Evolutionary conservation across 2,113 vertebrate genomes (phyloP).

Genomic region (Chaetops frenatus): DNA sequence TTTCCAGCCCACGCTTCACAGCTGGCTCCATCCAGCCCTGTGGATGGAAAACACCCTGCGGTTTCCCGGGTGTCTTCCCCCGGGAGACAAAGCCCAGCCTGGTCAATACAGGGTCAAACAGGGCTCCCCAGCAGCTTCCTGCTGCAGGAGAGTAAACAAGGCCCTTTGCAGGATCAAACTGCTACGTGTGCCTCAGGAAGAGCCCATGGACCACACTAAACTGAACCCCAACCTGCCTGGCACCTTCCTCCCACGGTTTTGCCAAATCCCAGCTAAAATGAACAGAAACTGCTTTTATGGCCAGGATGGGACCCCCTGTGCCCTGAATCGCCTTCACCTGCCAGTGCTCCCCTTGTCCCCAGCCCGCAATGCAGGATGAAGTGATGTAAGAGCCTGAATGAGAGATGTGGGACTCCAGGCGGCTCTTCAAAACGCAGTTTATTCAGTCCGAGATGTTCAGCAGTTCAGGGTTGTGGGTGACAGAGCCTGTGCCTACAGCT

Average conservation of each 20-base stretch:
- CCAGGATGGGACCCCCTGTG: neutral
- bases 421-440: too few relatives aligned
- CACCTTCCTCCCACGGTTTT: neutral
- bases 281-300: neutral
- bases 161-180: neutral
- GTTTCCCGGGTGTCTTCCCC: neutral
- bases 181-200: neutral
- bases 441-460: too few relatives aligned
- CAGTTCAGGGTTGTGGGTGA: too few relatives aligned
- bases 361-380: neutral
- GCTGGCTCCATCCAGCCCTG: neutral
- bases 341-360: neutral
- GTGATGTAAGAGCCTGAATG: too few relatives aligned
- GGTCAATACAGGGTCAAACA: neutral
- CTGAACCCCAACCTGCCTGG: neutral
- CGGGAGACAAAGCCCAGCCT: neutral
- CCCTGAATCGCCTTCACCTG: neutral
- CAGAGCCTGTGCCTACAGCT: too few relatives aligned
- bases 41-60: constrained; percentile 50
- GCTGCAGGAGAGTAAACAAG: neutral
- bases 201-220: neutral
- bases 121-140: neutral
- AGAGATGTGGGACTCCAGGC: too few relatives aligned
- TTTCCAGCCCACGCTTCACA: neutral
- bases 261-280: neutral